phyloP scores from a whole-genome alignment of 1,140 invertebrate genomes.

The Meloidogyne exigua region DNA sequence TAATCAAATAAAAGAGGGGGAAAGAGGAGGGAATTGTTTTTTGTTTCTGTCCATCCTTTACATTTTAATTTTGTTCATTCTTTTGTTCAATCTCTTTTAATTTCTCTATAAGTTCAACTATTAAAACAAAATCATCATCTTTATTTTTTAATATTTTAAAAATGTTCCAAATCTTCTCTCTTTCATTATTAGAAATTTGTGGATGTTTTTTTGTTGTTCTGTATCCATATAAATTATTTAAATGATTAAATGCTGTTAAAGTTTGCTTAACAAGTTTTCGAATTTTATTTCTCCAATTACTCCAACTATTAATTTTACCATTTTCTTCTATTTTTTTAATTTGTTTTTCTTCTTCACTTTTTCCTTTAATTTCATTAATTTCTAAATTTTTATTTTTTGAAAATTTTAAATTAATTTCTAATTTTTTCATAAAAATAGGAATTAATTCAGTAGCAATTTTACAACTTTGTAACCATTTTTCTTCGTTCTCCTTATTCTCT shows the following conservation, averaged over 20 bases:
- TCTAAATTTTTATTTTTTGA: not conserved
- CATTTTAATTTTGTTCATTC: not conserved
- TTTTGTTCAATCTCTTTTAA: not conserved
- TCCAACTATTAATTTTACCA: not conserved
- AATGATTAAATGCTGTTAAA: not conserved
- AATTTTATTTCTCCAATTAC: not conserved
- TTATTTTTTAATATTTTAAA: not conserved
- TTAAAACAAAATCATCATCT: not conserved
- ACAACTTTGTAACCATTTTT: not conserved
- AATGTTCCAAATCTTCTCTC: not conserved
- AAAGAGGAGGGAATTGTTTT: too few relatives aligned
- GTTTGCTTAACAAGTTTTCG: not conserved
- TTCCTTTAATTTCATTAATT: not conserved
- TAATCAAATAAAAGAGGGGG: too few relatives aligned
- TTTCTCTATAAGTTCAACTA: not conserved
- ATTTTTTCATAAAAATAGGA: not conserved
- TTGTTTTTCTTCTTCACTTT: not conserved
- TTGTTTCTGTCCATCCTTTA: too few relatives aligned
- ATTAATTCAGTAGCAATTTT: not conserved
- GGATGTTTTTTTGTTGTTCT: not conserved
- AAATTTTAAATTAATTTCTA: not conserved
- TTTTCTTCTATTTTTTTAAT: not conserved
- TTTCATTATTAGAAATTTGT: not conserved
- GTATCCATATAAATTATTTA: not conserved
- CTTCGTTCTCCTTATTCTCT: not conserved